A percentile compares a stretch with the other conserved stretches of the same genome.
These are phyloP conservation scores for Enteromius trimaculatus DNA, from an alignment of 2,797 vertebrate species.

Conservation along the genomic window DNA sequence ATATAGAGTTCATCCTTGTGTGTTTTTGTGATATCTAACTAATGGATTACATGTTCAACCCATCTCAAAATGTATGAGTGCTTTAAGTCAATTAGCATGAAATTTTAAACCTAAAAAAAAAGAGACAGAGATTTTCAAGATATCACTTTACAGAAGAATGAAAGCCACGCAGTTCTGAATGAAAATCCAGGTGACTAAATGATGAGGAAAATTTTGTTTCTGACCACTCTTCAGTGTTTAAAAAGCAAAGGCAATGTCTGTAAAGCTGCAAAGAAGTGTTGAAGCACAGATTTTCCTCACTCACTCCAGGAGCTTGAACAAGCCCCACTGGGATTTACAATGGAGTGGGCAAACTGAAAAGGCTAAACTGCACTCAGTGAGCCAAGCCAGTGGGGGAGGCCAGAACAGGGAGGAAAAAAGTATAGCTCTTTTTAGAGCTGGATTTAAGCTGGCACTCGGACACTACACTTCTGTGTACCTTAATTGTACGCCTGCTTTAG, in stretches of 20 bases:
- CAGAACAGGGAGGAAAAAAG: conserved; percentile 72
- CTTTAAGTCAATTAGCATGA: background rate
- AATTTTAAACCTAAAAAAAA: background rate
- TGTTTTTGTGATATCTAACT: background rate
- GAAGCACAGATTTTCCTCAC: conserved; percentile 58
- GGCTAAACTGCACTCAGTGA: conserved; percentile 75
- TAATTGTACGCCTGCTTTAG: conserved; percentile 70
- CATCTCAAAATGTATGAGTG: background rate
- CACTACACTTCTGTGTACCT: conserved; percentile 80
- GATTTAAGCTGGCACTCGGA: conserved; percentile 74
- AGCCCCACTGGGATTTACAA: conserved; percentile 77
- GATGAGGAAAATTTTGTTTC: background rate
- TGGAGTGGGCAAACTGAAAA: conserved; percentile 83
- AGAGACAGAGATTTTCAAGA: background rate
- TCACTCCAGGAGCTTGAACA: conserved; percentile 67
- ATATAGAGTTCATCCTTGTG: background rate
- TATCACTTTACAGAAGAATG: background rate
- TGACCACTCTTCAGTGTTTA: background rate
- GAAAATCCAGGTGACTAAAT: background rate
- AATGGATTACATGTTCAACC: conserved; percentile 21
- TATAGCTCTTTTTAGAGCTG: conserved; percentile 80
- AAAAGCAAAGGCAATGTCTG: conserved; percentile 50
- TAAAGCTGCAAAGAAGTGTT: conserved; percentile 62
- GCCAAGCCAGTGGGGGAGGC: conserved; percentile 73
- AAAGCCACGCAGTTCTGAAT: background rate